Percentiles rank a stretch among this genome's conserved stretches.
phyloP scores from a whole-genome alignment of 1,140 invertebrate species.

The Drosophila gunungcola region DNA sequence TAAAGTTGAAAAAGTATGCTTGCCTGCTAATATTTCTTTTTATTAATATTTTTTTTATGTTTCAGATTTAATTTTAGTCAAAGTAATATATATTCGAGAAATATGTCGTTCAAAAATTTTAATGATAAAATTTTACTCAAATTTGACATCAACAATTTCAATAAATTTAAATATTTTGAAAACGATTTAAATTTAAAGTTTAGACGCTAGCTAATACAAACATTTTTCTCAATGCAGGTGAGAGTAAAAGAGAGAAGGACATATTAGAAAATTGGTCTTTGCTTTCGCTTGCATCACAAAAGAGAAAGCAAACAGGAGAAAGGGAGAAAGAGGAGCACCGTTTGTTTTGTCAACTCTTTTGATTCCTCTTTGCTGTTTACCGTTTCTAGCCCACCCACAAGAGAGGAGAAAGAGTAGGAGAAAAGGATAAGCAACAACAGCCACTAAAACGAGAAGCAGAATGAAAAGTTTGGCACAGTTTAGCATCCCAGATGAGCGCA shows the following conservation, averaged over 20 bases:
- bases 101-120: no score
- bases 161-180: no score
- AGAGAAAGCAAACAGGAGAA: background rate
- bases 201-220: background rate
- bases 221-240: background rate
- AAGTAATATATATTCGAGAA: no score
- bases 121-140: no score
- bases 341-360: constrained; percentile 74
- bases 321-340: constrained; percentile 24
- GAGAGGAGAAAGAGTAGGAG: background rate
- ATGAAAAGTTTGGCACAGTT: constrained; percentile 28
- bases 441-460: background rate
- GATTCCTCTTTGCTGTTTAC: constrained; percentile 53
- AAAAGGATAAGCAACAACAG: background rate
- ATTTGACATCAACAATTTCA: no score
- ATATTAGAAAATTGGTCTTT: constrained; percentile 58
- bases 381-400: constrained; percentile 36
- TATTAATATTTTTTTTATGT: no score
- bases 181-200: background rate
- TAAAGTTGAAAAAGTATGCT: no score
- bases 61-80: no score
- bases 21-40: no score
- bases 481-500: constrained; percentile 8
- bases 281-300: constrained; percentile 32
- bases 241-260: background rate